These are phyloP conservation scores for Hyposmocoma kahamanoa DNA, from an alignment of 1,140 invertebrate species.

Conservation along the genomic window DNA sequence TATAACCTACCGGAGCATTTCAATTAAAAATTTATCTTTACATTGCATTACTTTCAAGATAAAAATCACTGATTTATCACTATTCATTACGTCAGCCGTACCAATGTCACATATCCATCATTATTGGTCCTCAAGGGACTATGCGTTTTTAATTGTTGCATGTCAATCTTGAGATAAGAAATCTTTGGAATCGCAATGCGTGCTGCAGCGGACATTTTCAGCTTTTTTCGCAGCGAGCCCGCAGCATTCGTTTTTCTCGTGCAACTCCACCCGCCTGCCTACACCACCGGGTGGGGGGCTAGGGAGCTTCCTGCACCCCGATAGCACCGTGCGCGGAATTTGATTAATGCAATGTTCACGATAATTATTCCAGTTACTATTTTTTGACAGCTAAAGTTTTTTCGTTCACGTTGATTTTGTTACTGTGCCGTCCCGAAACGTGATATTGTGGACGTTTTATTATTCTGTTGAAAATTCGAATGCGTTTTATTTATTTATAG, in stretches of 20 bases:
- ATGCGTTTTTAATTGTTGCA: neutral
- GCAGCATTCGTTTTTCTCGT: slow-evolving; percentile 58
- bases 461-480: too few relatives aligned
- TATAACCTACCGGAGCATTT: too few relatives aligned
- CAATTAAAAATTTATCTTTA: too few relatives aligned
- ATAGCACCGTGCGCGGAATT: slow-evolving; percentile 63
- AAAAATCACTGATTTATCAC: neutral
- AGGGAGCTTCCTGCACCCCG: slow-evolving; percentile 19
- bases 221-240: slow-evolving; percentile 61
- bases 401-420: slow-evolving; percentile 15
- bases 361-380: slow-evolving; percentile 72
- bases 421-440: slow-evolving; percentile 13
- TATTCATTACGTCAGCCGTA: neutral
- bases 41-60: too few relatives aligned
- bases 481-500: too few relatives aligned
- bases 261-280: slow-evolving; percentile 4
- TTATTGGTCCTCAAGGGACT: neutral
- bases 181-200: slow-evolving; percentile 16
- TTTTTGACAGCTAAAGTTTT: slow-evolving; percentile 65
- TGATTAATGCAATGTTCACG: slow-evolving; percentile 72
- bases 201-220: slow-evolving; percentile 35
- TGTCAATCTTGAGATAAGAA: slow-evolving; percentile 6
- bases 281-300: slow-evolving; percentile 1
- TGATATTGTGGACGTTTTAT: slow-evolving; percentile 7
- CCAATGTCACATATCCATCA: neutral